Percentiles rank a stretch among this genome's conserved stretches.
phyloP scores from a whole-genome alignment of 2,797 vertebrate species.

The Trichosurus vulpecula region DNA sequence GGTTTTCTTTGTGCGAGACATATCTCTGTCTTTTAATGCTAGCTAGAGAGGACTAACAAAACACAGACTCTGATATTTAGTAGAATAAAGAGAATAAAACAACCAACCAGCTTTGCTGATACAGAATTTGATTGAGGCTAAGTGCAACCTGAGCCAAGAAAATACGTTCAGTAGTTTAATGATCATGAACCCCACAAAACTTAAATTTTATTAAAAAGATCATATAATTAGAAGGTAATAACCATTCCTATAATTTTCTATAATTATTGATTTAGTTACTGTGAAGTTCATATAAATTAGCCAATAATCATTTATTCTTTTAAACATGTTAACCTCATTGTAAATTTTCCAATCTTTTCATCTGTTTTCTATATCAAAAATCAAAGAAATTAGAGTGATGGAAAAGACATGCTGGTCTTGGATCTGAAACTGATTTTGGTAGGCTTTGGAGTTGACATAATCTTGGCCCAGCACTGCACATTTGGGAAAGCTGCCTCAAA shows the following conservation, averaged over 20 bases:
- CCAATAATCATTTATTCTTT: conserved; percentile 54
- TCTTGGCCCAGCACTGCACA: conserved; percentile 68
- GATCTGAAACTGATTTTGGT: conserved; percentile 75
- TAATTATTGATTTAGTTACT: conserved; percentile 17
- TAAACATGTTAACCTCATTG: conserved; percentile 60
- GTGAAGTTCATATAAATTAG: conserved; percentile 43
- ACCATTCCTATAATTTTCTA: background rate
- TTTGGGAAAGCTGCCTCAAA: conserved; percentile 72
- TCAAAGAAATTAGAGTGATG: conserved; percentile 77
- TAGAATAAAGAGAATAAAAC: conserved; percentile 21
- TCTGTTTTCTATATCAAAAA: conserved; percentile 80
- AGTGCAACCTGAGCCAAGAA: conserved; percentile 36
- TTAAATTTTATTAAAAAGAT: conserved; percentile 34
- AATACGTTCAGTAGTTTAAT: conserved; percentile 13
- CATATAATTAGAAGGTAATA: conserved; percentile 19
- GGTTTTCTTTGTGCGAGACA: conserved; percentile 2
- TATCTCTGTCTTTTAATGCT: background rate
- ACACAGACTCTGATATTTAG: conserved; percentile 31
- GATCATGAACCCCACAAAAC: conserved; percentile 15
- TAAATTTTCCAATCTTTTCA: conserved; percentile 70
- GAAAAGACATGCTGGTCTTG: conserved; percentile 70
- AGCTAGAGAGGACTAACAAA: conserved; percentile 23
- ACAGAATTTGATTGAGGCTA: conserved; percentile 45
- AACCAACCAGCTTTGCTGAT: background rate
- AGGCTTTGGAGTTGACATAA: conserved; percentile 70